These are phyloP conservation scores for Eilema depressum DNA, from an alignment of 2,888 invertebrate genomes.

Conservation along the genomic window DNA sequence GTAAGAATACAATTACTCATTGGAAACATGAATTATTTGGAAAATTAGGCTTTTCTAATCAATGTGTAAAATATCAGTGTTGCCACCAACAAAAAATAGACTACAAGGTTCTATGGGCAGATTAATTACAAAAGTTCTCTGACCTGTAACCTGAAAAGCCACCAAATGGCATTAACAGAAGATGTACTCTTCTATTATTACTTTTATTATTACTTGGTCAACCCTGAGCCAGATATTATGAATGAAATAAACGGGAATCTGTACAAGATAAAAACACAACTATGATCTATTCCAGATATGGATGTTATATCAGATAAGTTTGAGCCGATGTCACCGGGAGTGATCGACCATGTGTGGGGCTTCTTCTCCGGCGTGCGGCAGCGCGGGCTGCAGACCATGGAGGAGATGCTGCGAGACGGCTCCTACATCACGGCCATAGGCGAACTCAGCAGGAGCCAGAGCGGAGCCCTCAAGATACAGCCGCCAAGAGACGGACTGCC, in stretches of 20 bases:
- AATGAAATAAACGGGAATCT: too few relatives aligned
- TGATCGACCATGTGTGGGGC: constrained; percentile 94
- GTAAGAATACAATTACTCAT: neutral
- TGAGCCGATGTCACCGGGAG: constrained; percentile 91
- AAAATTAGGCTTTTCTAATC: too few relatives aligned
- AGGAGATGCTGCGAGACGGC: constrained; percentile 94
- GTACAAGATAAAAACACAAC: neutral
- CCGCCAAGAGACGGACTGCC: constrained; percentile 91
- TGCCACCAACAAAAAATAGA: too few relatives aligned
- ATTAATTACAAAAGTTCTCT: too few relatives aligned
- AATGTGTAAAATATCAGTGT: too few relatives aligned
- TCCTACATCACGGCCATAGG: constrained; percentile 93
- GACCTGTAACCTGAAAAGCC: too few relatives aligned
- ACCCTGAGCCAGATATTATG: too few relatives aligned
- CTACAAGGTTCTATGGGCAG: too few relatives aligned
- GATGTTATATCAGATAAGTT: constrained; percentile 94
- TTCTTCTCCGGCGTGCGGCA: constrained; percentile 94
- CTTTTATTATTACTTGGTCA: too few relatives aligned
- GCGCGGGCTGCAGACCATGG: constrained; percentile 94
- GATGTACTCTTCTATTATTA: too few relatives aligned
- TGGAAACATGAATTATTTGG: too few relatives aligned
- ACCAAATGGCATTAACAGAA: too few relatives aligned
- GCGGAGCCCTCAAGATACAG: constrained; percentile 89
- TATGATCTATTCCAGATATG: constrained; percentile 85
- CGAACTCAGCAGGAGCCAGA: constrained; percentile 89